phyloP scores from a whole-genome alignment of 2,113 vertebrate species.

The Python bivittatus region DNA sequence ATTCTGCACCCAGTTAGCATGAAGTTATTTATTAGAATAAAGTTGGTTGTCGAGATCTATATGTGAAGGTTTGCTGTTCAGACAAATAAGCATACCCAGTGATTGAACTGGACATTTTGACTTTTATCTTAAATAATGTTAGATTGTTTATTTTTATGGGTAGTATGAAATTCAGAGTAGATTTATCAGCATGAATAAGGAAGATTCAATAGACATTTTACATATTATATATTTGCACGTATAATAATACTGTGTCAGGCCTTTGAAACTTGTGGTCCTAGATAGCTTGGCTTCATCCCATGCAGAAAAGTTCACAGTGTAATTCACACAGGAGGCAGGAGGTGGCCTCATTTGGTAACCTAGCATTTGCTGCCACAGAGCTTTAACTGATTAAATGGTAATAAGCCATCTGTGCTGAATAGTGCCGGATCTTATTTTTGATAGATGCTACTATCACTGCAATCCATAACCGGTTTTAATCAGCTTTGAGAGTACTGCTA shows the following conservation, averaged over 20 bases:
- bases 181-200: not conserved
- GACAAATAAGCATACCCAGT: not conserved
- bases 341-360: conserved; percentile 48
- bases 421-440: conserved; percentile 40
- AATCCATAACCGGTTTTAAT: conserved; percentile 26
- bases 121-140: too few relatives aligned
- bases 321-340: conserved; percentile 34
- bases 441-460: conserved; percentile 40
- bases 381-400: conserved; percentile 15
- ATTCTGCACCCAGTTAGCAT: not conserved
- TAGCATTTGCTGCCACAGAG: not conserved
- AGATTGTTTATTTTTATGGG: not conserved
- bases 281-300: not conserved
- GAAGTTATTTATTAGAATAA: not conserved
- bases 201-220: too few relatives aligned
- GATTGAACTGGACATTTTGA: too few relatives aligned
- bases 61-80: not conserved
- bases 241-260: not conserved
- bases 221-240: not conserved
- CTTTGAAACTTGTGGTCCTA: not conserved
- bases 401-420: not conserved
- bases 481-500: not conserved
- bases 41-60: not conserved
- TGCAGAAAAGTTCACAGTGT: not conserved
- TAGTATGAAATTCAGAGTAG: too few relatives aligned